Base-by-base conservation (phyloP, 2,888 invertebrate genomes). In the Bombylius discolor region DNA sequence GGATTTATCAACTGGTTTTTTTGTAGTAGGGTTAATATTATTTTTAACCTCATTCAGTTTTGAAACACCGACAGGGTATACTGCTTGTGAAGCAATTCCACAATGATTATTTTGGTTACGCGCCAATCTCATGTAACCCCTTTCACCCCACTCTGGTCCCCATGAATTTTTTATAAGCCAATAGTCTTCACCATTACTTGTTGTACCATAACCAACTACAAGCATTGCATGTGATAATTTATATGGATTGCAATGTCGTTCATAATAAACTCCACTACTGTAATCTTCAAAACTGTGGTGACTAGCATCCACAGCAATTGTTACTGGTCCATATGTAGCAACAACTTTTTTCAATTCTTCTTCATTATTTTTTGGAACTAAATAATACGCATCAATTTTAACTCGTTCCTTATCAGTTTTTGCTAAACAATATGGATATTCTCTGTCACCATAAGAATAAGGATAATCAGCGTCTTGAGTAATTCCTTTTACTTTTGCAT, bases 301-400 rank as follows among this genome's bases (percentile, higher is more conserved):
- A 55, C 83, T 81, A 60, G 91, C 90, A 76, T 92, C 90, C 68
- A 91, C 89, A 65, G 87, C 89, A 47, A 90, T 83, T n/a, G 88
- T 81, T 52, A 90, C 77, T 7, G 90, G 90, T 0, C 90, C 90
- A 53, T 85, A 71, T 1, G 85, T 84, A 55, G 89, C 90, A 51
- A 89, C 79, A 2, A 89, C 89, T 50, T 76, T 71, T 75, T 80
- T 78, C 61, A 91, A 77, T 65, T 81, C 80, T 5, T 79, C 68
- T 72, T 91, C 90, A 66, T 81, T 78, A 23, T 23, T 23, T 23
- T 23, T 23, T 23, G 23, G 23, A 23, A 23, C 23, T 23, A 23
- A 23, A 23, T 23, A 23, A 23, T 2, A 23, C 23, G 1, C 3
- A 23, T 23, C 23, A 23, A 23, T 3, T 2, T 23, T 23, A 23